Evolutionary conservation across 2,113 vertebrate genomes (phyloP), one percentile per base, ranked within the genome.

Genomic region (Phodopus roborovskii): DNA sequence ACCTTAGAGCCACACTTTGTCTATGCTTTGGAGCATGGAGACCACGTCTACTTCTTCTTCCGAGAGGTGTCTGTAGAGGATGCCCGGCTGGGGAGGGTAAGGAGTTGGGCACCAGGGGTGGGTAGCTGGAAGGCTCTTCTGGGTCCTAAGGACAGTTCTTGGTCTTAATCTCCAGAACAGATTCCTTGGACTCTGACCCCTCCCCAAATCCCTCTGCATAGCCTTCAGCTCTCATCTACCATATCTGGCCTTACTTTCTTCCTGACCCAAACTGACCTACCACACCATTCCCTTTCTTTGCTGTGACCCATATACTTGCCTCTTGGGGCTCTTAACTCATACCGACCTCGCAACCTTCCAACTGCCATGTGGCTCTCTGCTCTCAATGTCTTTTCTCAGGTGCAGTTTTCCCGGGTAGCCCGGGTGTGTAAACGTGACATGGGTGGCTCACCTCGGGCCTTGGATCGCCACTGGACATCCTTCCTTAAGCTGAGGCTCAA

Each of bases 381-480:
- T 20, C 48, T 22, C 53, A 33, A 1, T 68, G 0, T 74, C 3
- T 50, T 68, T 6, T 28, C 3, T 3, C 98, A 99, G 99, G 99
- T 99, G 87, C 97, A 99, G 95, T 99, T 99, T 98, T 99, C 99
- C 7, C 98, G 99, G 1, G 99, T 99, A n/a, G 99, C 98, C 0
- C 99, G 99, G 0, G 99, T 99, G 26, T 99, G 99, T 79, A 99
- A 99, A 98, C 99, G 99, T 0, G 99, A 99, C 98, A 98, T 98
- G n/a, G 99, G 99, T 0, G 99, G 99, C 2, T 99, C 99, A 0
- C 99, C 99, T 0, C 97, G 99, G 75, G 99, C 99, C 81, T 98
- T 99, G 97, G 99, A 99, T 92, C 99, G 99, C 7, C 99, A 99
- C 96, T 99, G 99, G 99, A 99, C 99, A 0, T 99, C 99, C 0